A percentile compares a stretch with the other conserved stretches of the same genome.
Evolutionary conservation across 1,140 invertebrate genomes (phyloP).

Genomic region (Ceratoteleas bidentatus): DNA sequence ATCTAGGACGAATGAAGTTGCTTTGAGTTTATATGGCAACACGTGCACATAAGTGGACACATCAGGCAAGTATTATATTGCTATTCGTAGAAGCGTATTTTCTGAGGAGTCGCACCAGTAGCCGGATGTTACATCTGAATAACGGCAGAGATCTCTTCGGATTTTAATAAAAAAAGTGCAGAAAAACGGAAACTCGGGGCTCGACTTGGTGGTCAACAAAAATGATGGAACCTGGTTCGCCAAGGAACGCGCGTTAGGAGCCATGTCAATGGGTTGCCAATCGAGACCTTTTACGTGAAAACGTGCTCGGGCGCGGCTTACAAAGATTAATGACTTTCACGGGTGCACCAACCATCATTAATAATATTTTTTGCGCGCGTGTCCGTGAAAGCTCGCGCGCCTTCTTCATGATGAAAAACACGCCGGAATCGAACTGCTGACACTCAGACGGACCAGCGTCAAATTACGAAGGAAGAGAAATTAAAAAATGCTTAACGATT

Average conservation of each 20-base stretch:
- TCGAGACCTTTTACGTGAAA: slow-evolving; percentile 52
- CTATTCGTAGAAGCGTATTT: slow-evolving; percentile 12
- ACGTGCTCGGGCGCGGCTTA: slow-evolving; percentile 49
- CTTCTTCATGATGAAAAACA: slow-evolving; percentile 49
- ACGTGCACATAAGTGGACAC: slow-evolving; percentile 50
- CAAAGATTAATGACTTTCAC: slow-evolving; percentile 59
- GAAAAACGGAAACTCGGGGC: background rate
- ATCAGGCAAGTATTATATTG: slow-evolving; percentile 47
- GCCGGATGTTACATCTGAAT: slow-evolving; percentile 31
- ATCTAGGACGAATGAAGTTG: no score
- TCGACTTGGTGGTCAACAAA: slow-evolving; percentile 12
- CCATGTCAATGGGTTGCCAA: slow-evolving; percentile 52
- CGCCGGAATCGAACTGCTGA: slow-evolving; percentile 47
- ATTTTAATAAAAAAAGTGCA: slow-evolving; percentile 22
- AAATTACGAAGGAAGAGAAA: slow-evolving; percentile 22
- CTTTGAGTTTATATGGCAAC: no score
- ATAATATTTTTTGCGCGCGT: slow-evolving; percentile 59
- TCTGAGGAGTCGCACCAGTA: slow-evolving; percentile 7
- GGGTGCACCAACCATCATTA: slow-evolving; percentile 45
- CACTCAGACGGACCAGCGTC: slow-evolving; percentile 35
- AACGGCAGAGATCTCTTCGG: background rate
- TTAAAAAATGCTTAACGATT: slow-evolving; percentile 34
- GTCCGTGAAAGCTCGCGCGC: slow-evolving; percentile 47
- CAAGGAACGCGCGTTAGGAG: slow-evolving; percentile 14
- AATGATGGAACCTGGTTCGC: slow-evolving; percentile 25